Evolutionary conservation across 2,797 vertebrate genomes (phyloP).

Genomic region (Leucoraja ocellata): DNA sequence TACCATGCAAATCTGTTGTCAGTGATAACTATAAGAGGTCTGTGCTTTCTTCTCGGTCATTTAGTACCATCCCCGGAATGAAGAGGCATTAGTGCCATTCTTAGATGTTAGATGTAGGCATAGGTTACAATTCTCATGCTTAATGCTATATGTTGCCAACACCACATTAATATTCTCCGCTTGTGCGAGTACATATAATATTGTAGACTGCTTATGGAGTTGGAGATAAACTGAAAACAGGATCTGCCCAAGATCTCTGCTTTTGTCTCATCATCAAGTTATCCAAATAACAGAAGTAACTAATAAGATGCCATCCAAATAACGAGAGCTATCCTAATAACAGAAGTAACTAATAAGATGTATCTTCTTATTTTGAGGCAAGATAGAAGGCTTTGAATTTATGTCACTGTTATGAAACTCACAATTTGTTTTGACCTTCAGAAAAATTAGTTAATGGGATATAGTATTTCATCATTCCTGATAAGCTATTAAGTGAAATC

Average conservation of each 20-base stretch:
- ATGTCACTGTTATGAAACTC: not conserved
- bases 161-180: not conserved
- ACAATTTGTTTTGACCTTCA: not conserved
- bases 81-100: not conserved
- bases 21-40: not conserved
- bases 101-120: not conserved
- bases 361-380: not conserved
- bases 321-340: not conserved
- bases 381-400: not conserved
- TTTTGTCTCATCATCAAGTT: not conserved
- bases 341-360: not conserved
- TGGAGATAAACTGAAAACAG: not conserved
- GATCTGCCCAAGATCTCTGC: not conserved
- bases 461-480: not conserved
- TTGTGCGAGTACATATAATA: not conserved
- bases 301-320: not conserved
- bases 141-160: not conserved
- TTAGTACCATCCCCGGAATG: not conserved
- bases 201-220: not conserved
- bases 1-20: not conserved
- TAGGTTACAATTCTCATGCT: not conserved
- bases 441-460: not conserved
- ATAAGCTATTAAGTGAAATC: not conserved
- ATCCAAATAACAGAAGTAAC: not conserved
- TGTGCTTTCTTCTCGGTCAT: not conserved